Base-by-base conservation (phyloP, 2,113 vertebrate genomes). In the Gymnocephalus cernua region DNA sequence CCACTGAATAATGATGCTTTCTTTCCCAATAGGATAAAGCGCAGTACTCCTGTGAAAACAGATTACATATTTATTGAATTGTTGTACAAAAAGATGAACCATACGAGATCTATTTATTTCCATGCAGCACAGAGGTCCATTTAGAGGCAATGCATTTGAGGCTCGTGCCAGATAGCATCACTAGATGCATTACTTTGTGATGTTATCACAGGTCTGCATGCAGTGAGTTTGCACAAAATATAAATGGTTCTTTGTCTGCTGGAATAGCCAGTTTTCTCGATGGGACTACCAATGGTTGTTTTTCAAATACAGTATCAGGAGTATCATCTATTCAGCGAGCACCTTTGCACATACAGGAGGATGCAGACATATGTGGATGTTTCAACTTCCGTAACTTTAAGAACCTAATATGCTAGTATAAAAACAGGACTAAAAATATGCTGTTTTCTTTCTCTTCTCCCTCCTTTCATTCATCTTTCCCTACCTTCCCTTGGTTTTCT, bases 121-220 rank as follows among this genome's bases (percentile, higher is more conserved):
- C 67, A 79, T 29, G 63, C 84, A 83, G 86, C 84, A 73, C 83
- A 82, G 77, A 87, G 83, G 81, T 88, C 75, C 79, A 85, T 90
- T 88, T 79, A 89, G 79, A 80, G 84, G 74, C 82, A 84, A 79
- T 84, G 91, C 77, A 29, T 91, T 90, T 77, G 74, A 91, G 68
- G 84, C 92, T 81, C 15, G 51, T 88, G 88, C 78, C 80, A 62
- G 85, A 93, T 94, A 91, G 91, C 94, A 92, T 93, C 92, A 88
- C 93, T 90, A 91, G 91, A 92, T 92, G 93, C 91, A 92, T 91
- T 89, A 83, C 91, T 93, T 87, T 92, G 93, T 92, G 92, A 89
- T 93, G 94, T 93, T 93, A 93, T 94, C 91, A 48, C 90, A 90
- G 90, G 91, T 86, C 85, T 89, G 85, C 93, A 93, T 90, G 86